Evolutionary conservation across 2,113 vertebrate genomes (phyloP), one percentile per base, ranked within the genome.

Genomic region (Cryptomyrus ogoouensis): DNA sequence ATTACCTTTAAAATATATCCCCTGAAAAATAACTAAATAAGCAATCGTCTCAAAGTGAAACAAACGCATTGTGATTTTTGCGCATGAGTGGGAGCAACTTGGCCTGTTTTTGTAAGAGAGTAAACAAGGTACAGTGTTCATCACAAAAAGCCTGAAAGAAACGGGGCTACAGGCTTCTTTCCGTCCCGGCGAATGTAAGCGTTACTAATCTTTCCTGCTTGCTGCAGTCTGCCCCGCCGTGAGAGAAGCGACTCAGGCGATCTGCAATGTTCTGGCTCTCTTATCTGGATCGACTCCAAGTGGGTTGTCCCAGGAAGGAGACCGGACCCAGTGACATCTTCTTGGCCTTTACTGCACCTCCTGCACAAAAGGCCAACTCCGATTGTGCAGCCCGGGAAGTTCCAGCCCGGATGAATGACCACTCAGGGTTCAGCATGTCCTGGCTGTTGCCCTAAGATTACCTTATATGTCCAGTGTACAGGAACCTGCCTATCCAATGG

Each of bases 141-240:
- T 10, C 53, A 52, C n/a, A 66, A 24, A 17, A 15, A 58, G n/a
- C 13, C 62, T 47, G 42, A 88, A 86, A 46, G 21, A 52, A 31
- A 70, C 42, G 27, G 50, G 90, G 50, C 5, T 12, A 4, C 4
- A 15, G 21, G 35, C 83, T 17, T 80, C 24, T 90, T 70, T n/a
- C 42, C 77, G 13, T 74, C 24, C 83, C 27, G 10, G 27, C 24
- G 31, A 15, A n/a, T 89, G 15, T 74, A 74, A 52, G 47, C 17
- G 17, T 49, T 74, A 87, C 58, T 89, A 91, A 92, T 91, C 90
- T 91, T 89, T 83, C 89, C 35, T 53, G 52, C 44, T 58, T 84
- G 90, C 80, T 83, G 44, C 39, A 8, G 53, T 90, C 50, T 44
- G 27, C 86, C 87, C 47, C 46, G 47, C 47, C n/a, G n/a, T 87